Conservation (phyloP, 2,113 vertebrate species). For the Lasiurus borealis region DNA sequence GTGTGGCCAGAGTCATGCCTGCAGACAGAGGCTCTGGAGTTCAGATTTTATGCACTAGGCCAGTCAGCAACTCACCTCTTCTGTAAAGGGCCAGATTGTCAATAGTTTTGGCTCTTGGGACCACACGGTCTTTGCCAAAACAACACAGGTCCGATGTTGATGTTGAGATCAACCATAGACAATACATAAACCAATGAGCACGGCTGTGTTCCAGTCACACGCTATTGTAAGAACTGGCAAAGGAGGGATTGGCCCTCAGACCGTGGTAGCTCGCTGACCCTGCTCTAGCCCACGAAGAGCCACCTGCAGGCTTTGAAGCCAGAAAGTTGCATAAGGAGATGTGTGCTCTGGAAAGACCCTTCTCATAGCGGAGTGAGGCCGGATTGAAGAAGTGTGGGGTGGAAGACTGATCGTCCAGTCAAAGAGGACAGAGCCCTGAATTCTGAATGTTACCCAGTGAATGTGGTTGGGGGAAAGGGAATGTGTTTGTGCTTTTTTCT, state of each 20-base stretch:
- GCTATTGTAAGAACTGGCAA: neutral
- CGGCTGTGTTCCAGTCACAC: neutral
- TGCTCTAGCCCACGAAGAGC: neutral
- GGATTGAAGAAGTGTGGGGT: neutral
- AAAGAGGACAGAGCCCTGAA: neutral
- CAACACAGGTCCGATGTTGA: neutral
- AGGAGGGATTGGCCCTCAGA: neutral
- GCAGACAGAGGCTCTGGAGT: neutral
- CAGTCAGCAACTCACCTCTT: neutral
- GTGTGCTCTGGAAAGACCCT: conserved; percentile 1
- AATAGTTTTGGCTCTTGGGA: neutral
- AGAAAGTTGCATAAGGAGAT: neutral
- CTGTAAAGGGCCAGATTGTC: neutral
- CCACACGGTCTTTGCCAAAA: neutral
- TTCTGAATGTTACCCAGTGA: neutral
- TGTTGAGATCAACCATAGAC: neutral
- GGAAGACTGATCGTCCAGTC: neutral
- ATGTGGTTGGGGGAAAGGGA: neutral
- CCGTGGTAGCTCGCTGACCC: neutral
- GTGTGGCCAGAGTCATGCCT: neutral
- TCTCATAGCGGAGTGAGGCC: neutral
- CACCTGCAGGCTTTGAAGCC: neutral
- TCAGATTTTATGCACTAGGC: neutral
- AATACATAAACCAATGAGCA: neutral
- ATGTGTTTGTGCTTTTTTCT: neutral